Conservation (phyloP, 2,113 vertebrate genomes). For the Amphiprion percula region DNA sequence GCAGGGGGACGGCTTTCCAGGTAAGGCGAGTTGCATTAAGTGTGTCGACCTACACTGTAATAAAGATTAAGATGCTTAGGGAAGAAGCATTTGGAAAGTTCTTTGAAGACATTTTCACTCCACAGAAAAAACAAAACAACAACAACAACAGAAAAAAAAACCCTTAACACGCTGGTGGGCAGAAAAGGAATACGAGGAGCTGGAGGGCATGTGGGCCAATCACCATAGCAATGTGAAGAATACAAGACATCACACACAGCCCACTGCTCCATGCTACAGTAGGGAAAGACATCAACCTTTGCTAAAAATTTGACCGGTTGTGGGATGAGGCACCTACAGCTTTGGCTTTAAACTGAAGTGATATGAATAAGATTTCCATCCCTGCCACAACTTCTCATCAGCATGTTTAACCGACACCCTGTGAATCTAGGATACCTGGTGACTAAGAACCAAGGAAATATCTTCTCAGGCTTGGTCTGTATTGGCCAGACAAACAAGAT, state of each 20-base stretch:
- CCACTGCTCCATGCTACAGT: not conserved
- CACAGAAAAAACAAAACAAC: not conserved
- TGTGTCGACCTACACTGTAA: no score
- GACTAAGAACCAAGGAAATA: not conserved
- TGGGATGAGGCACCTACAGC: constrained; percentile 8
- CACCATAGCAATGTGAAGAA: constrained; percentile 4
- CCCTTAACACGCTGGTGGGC: not conserved
- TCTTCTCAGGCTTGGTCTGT: not conserved
- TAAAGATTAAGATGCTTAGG: not conserved
- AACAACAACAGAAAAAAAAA: not conserved
- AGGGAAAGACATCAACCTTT: not conserved
- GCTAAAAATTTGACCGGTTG: not conserved
- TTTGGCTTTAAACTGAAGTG: not conserved
- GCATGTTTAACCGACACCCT: not conserved
- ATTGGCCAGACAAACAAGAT: not conserved
- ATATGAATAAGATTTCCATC: not conserved
- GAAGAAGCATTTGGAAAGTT: constrained; percentile 1
- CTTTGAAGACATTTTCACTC: not conserved
- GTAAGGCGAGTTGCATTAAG: not conserved
- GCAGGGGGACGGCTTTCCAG: not conserved
- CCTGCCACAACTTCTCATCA: constrained; percentile 1
- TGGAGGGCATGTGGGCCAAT: constrained; percentile 15
- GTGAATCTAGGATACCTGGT: not conserved
- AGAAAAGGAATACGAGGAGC: not conserved
- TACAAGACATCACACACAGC: not conserved